Conservation (phyloP, 2,797 vertebrate species). For the Cossypha niveicapilla region DNA sequence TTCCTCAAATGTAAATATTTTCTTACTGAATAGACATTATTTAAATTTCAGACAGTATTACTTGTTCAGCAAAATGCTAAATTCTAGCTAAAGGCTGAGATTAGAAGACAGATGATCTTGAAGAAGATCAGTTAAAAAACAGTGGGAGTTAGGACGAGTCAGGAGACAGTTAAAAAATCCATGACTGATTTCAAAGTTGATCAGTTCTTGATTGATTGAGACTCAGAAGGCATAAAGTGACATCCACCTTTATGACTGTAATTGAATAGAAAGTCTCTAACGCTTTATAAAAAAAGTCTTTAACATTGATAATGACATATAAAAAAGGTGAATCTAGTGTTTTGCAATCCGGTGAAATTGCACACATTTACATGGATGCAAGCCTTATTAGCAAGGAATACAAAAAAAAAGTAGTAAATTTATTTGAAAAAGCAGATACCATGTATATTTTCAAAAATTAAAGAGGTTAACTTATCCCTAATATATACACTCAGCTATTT, state of each 20-base stretch:
- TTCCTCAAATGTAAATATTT: constrained; percentile 18
- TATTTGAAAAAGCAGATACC: constrained; percentile 10
- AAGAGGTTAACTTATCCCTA: background rate
- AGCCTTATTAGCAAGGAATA: constrained; percentile 7
- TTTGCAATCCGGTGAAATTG: background rate
- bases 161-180: constrained; percentile 38
- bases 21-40: constrained; percentile 11
- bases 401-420: background rate
- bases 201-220: background rate
- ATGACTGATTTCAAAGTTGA: constrained; percentile 24
- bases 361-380: background rate
- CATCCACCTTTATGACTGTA: background rate
- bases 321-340: background rate
- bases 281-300: background rate
- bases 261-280: background rate
- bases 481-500: constrained; percentile 1
- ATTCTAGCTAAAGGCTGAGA: constrained; percentile 3
- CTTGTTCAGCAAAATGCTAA: constrained; percentile 49
- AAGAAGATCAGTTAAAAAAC: background rate
- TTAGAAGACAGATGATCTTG: constrained; percentile 28
- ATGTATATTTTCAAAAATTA: background rate
- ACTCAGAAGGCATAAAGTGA: background rate
- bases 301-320: background rate
- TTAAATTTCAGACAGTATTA: constrained; percentile 43
- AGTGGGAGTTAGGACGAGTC: too few species aligned